These are phyloP conservation scores for Styela plicata DNA, from an alignment of 23 tunicate species.

Conservation along the genomic window DNA sequence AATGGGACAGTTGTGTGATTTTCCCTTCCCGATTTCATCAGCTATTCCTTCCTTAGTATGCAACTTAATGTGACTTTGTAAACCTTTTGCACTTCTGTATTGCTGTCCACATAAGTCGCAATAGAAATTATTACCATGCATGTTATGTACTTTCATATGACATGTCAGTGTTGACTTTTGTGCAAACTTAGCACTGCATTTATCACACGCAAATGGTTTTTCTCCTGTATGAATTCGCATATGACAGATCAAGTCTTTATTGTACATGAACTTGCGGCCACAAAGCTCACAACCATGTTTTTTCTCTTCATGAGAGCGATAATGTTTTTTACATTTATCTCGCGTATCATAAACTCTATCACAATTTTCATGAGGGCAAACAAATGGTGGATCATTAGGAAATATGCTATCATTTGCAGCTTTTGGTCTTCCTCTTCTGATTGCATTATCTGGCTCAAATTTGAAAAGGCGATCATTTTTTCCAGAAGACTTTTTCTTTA, in stretches of 20 bases:
- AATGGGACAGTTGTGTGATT: constrained; percentile 1
- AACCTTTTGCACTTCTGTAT: constrained; percentile 24
- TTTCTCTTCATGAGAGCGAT: constrained; percentile 5
- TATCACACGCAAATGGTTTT: constrained; percentile 28
- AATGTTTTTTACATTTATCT: constrained; percentile 26
- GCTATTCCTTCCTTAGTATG: background rate
- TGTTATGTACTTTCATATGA: constrained; percentile 62
- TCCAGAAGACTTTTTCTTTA: background rate
- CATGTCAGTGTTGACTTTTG: constrained; percentile 53
- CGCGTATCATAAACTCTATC: constrained; percentile 6
- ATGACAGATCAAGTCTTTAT: constrained; percentile 36
- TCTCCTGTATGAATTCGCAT: constrained; percentile 61
- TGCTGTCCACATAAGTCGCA: constrained; percentile 82
- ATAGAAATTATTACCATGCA: constrained; percentile 43
- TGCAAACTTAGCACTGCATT: constrained; percentile 42
- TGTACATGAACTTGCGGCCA: constrained; percentile 6
- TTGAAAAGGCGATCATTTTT: background rate
- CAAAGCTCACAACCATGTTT: constrained; percentile 10
- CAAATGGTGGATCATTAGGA: constrained; percentile 16
- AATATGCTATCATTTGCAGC: constrained; percentile 11
- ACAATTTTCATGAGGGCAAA: constrained; percentile 18
- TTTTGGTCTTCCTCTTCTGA: constrained; percentile 18
- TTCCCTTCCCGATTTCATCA: background rate
- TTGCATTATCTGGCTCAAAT: background rate
- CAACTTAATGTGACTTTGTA: background rate